Evolutionary conservation across 1,140 invertebrate species (phyloP).

Genomic region (Zaprionus inermis): DNA sequence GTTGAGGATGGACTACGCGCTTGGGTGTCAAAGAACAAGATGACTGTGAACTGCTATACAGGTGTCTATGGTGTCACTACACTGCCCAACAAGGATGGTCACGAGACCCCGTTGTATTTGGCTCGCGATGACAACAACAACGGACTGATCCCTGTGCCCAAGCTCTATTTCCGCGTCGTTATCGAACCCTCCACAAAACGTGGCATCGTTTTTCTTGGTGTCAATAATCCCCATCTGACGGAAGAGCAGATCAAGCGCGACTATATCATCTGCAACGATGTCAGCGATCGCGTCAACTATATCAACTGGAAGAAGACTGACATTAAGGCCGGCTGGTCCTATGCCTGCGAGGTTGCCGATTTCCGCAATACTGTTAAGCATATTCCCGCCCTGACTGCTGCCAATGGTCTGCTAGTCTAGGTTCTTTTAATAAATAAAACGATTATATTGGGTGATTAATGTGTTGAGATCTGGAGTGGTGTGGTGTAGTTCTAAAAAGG

Average conservation of each 20-base stretch:
- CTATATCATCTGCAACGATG: slow-evolving; percentile 85
- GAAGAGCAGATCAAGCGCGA: slow-evolving; percentile 78
- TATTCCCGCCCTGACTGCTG: slow-evolving; percentile 71
- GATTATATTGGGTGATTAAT: slow-evolving; percentile 9
- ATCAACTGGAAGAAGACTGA: slow-evolving; percentile 85
- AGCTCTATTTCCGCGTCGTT: slow-evolving; percentile 87
- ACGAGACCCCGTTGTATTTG: slow-evolving; percentile 85
- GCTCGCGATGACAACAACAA: slow-evolving; percentile 81
- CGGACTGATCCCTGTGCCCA: slow-evolving; percentile 85
- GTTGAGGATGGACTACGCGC: slow-evolving; percentile 84
- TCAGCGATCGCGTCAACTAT: slow-evolving; percentile 85
- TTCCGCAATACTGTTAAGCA: slow-evolving; percentile 86
- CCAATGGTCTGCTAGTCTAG: slow-evolving; percentile 69
- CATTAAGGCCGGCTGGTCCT: slow-evolving; percentile 87
- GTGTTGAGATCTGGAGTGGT: neutral
- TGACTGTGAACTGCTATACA: slow-evolving; percentile 86
- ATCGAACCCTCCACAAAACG: slow-evolving; percentile 84
- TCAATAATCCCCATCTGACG: slow-evolving; percentile 87
- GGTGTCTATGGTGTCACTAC: slow-evolving; percentile 86
- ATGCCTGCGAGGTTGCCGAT: slow-evolving; percentile 87
- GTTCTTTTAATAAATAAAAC: neutral
- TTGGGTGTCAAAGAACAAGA: slow-evolving; percentile 75
- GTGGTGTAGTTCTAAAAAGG: neutral
- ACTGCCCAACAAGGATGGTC: slow-evolving; percentile 84
- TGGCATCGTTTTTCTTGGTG: slow-evolving; percentile 86